These are phyloP conservation scores for Mesorhabditis sp. DNA, from an alignment of 2,888 invertebrate species.

Conservation along the genomic window DNA sequence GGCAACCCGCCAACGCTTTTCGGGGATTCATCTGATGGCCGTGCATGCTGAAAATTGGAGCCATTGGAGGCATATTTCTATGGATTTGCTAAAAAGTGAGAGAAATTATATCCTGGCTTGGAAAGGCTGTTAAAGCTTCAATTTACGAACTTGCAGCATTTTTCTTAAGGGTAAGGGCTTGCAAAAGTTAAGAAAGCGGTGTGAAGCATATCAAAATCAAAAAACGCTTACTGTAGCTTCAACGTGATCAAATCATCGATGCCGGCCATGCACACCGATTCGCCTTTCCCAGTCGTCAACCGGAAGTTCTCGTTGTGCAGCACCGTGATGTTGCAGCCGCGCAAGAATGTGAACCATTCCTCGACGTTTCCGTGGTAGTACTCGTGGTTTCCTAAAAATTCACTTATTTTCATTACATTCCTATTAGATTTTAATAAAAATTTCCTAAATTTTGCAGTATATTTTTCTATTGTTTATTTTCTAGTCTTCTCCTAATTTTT, in stretches of 20 bases:
- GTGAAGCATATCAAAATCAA: too few species aligned
- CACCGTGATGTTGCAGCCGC: conserved; percentile 40
- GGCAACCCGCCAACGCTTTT: conserved; percentile 57
- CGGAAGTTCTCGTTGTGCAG: conserved; percentile 39
- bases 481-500: too few species aligned
- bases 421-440: too few species aligned
- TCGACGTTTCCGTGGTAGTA: conserved; percentile 60
- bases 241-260: conserved; percentile 59
- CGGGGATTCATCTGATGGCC: conserved; percentile 60
- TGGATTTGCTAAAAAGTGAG: neutral
- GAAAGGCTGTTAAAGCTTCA: too few species aligned
- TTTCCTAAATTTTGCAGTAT: too few species aligned
- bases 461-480: too few species aligned
- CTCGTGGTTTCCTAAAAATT: conserved; percentile 60
- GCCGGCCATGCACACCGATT: conserved; percentile 59
- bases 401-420: too few species aligned
- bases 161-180: too few species aligned
- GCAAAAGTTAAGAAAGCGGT: too few species aligned
- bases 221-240: conserved; percentile 46
- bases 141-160: too few species aligned
- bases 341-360: conserved; percentile 59
- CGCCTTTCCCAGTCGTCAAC: conserved; percentile 6
- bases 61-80: neutral
- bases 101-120: too few species aligned
- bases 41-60: conserved; percentile 43